Conservation (phyloP, 2,797 vertebrate species). For the Diceros bicornis region DNA sequence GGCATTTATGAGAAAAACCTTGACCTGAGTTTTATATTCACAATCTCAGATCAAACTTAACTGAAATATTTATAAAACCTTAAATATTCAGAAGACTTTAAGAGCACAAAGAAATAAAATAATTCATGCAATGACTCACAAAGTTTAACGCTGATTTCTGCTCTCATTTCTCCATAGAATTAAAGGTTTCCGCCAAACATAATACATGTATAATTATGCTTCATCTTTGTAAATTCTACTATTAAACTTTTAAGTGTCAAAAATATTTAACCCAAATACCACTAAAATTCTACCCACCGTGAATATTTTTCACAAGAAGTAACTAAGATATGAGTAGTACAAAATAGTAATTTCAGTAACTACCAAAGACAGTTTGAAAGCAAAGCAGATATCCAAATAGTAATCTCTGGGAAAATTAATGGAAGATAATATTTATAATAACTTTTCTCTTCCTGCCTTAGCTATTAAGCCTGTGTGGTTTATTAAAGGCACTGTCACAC, state of each 20-base stretch:
- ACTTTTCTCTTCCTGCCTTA: conserved; percentile 48
- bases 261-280: conserved; percentile 54
- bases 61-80: conserved; percentile 43
- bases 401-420: conserved; percentile 50
- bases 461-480: conserved; percentile 3
- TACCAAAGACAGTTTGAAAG: conserved; percentile 59
- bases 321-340: neutral
- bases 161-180: neutral
- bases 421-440: neutral
- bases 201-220: neutral
- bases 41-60: neutral
- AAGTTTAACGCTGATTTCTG: neutral
- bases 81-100: conserved; percentile 50
- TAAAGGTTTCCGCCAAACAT: conserved; percentile 12
- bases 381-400: conserved; percentile 31
- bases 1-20: neutral
- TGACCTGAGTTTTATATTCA: conserved; percentile 36
- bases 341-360: conserved; percentile 59
- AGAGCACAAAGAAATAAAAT: neutral
- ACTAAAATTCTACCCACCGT: conserved; percentile 49
- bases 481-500: conserved; percentile 53
- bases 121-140: conserved; percentile 8
- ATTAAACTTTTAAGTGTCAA: conserved; percentile 48
- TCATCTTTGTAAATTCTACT: conserved; percentile 22
- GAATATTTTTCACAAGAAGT: conserved; percentile 50